Base-by-base conservation (phyloP, 1,140 invertebrate genomes). In the Hycleus cichorii region DNA sequence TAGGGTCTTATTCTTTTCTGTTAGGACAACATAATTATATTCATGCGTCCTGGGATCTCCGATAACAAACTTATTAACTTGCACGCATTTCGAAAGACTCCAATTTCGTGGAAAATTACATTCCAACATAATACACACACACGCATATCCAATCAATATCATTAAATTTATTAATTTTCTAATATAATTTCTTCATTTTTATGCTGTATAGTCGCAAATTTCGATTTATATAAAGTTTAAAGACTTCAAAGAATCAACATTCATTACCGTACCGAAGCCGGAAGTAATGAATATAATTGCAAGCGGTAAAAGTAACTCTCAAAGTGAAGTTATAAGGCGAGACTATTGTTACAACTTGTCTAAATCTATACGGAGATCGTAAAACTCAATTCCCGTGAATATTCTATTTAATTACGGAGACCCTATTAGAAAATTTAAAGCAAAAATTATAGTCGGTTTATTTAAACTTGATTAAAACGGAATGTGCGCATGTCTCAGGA, bases 51-150 rank as follows among this genome's bases (percentile, higher is more conserved):
- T 58, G 56, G 56, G 56, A 58, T 26, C 38, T 39, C 40, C 47
- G 56, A 58, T 58, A 58, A 58, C 56, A 51, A 58, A 58, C 56
- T 56, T 56, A 58, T 45, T 58, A 51, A 51, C 56, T 58, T 58
- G 56, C 56, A 58, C 47, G 56, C 49, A 49, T 51, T 58, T 42
- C 39, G 46, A 51, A 32, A 32, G 56, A 50, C 43, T 58, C 44
- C 56, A 58, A 58, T 58, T 58, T 58, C 43, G 56, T 58, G 18
- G 56, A 48, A 58, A 58, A 58, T 58, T 58, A 49, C 47, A 48
- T 58, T 58, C 26, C 49, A 51, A 50, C 40, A 51, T 51, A 42
- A 50, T 46, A 58, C 47, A 58, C 56, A 39, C 51, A 50, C 47
- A 58, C 56, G 47, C 56, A 58, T 44, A 38, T 24, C 47, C 26